These are phyloP conservation scores for Mylabris phalerata DNA, from an alignment of 1,140 invertebrate species.

Conservation along the genomic window DNA sequence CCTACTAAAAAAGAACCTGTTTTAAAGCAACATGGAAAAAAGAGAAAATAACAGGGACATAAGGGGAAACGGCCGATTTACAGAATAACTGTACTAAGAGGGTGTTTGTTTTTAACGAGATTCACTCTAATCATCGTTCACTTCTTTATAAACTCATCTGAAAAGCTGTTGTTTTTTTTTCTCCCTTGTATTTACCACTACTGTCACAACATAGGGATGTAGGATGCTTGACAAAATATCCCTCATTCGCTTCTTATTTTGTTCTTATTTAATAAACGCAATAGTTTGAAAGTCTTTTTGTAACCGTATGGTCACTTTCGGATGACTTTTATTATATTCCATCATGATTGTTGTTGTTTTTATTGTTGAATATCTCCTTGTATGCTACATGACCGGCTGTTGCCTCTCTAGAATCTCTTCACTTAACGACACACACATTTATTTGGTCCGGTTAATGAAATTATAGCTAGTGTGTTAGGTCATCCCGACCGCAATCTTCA, in stretches of 20 bases:
- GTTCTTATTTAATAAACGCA: conserved; percentile 25
- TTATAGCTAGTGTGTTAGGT: conserved; percentile 19
- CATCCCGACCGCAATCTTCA: conserved; percentile 20
- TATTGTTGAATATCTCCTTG: background rate
- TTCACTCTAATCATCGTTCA: conserved; percentile 28
- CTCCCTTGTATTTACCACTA: too few species aligned
- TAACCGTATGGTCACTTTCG: background rate
- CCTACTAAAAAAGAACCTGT: conserved; percentile 30
- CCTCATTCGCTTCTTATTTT: background rate
- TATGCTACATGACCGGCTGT: conserved; percentile 7
- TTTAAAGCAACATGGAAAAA: conserved; percentile 8
- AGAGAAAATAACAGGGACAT: conserved; percentile 4
- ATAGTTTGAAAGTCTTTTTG: conserved; percentile 8
- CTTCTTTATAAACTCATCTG: conserved; percentile 28
- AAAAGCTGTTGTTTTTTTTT: too few species aligned
- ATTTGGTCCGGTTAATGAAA: conserved; percentile 22
- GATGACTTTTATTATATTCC: conserved; percentile 24
- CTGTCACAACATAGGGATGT: too few species aligned
- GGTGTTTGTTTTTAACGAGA: conserved; percentile 37
- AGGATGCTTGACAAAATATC: too few species aligned
- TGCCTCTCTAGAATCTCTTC: conserved; percentile 6
- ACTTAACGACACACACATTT: conserved; percentile 18
- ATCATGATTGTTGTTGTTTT: conserved; percentile 15
- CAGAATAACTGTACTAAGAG: conserved; percentile 30
- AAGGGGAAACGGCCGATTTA: conserved; percentile 26